Base-by-base conservation (phyloP, 2,888 invertebrate genomes). In the Bembecia ichneumoniformis region DNA sequence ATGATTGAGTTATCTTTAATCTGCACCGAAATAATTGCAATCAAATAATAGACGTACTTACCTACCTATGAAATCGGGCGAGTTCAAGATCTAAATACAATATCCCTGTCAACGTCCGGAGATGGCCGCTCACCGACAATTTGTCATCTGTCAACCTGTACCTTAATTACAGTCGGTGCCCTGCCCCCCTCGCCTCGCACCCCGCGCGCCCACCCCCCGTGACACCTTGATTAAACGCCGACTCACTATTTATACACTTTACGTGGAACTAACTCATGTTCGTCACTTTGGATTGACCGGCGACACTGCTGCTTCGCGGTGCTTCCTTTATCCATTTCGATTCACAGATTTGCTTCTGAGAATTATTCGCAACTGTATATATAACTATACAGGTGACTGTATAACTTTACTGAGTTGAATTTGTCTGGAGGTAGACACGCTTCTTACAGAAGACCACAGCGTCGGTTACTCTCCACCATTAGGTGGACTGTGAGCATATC, bases 141-240 rank as follows among this genome's bases (percentile, higher is more conserved):
- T 81, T 76, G 82, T 83, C 82, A 79, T 58, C 69, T 78, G 83
- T 81, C 83, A 78, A 79, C 78, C 75, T 79, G 77, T 64, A 68
- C 72, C 73, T 75, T 81, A 82, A 83, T 84, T 81, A 75, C 80
- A 57, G 58, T 54, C 55, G 51, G 55, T 7, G 20, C 53, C 53
- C 49, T 50, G 47, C 49, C 55, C 52, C 47, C 53, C 52, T 36
- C 43, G 36, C 47, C 50, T 53, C 55, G 44, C 43, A 50, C 55
- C 53, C 50, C 54, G n/a, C n/a, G n/a, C n/a, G n/a, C 20, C 52
- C 48, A 49, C 58, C 50, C 57, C 58, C n/a, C 63, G 58, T 60
- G 66, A 66, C 76, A 82, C 82, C 82, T 82, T 82, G 80, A 83
- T 82, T 82, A 80, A 79, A 79, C 68, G 67, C 53, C 60, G 36